phyloP scores from a whole-genome alignment of 2,888 invertebrate species.

The Chrysodeixis includens region DNA sequence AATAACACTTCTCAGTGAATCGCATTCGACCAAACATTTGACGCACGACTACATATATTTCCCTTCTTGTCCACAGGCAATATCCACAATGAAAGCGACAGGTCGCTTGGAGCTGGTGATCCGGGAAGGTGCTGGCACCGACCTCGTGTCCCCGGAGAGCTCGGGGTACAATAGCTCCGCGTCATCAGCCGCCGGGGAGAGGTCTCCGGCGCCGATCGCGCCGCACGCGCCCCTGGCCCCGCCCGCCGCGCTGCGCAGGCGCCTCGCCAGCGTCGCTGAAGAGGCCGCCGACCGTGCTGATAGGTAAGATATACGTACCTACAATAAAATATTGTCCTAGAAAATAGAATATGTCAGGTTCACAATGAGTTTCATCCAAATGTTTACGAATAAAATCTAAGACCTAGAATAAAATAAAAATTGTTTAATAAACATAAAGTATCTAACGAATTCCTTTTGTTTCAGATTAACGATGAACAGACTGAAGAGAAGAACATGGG shows the following conservation, averaged over 20 bases:
- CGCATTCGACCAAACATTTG: neutral
- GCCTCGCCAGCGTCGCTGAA: constrained; percentile 93
- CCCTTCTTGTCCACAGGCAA: constrained; percentile 88
- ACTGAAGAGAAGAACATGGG: constrained; percentile 89
- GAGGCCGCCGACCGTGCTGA: constrained; percentile 91
- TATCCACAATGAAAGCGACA: constrained; percentile 94
- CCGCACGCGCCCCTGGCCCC: constrained; percentile 75
- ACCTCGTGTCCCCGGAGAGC: constrained; percentile 94
- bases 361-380: no score
- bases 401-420: neutral
- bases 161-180: constrained; percentile 95
- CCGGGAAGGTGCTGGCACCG: constrained; percentile 93
- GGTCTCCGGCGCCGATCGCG: constrained; percentile 89
- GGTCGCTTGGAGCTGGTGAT: constrained; percentile 93
- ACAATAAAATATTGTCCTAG: neutral
- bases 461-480: constrained; percentile 82
- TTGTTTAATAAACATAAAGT: no score
- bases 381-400: no score
- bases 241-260: constrained; percentile 91
- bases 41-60: neutral
- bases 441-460: constrained; percentile 54
- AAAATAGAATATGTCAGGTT: no score
- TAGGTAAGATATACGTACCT: constrained; percentile 69
- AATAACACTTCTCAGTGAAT: no score
- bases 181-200: constrained; percentile 93